phyloP scores from a whole-genome alignment of 2,888 invertebrate species.

The Lasioglossum leucozonium region DNA sequence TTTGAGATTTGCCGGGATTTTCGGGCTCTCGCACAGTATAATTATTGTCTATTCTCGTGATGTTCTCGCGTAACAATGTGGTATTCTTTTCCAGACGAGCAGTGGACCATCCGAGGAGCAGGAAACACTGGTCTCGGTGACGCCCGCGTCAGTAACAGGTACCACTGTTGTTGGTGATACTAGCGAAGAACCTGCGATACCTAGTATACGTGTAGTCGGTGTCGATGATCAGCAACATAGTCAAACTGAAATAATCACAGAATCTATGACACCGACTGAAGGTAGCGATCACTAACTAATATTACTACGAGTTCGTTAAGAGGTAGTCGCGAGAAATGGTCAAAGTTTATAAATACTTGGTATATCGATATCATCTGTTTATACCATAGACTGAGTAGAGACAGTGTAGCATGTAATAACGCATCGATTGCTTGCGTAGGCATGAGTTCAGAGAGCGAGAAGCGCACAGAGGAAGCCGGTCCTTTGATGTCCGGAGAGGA shows the following conservation, averaged over 20 bases:
- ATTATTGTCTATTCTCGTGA: neutral
- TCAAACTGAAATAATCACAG: constrained; percentile 76
- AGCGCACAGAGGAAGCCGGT: constrained; percentile 83
- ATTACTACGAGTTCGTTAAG: constrained; percentile 5
- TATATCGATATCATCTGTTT: neutral
- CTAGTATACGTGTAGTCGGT: constrained; percentile 73
- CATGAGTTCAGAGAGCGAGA: constrained; percentile 88
- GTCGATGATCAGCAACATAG: constrained; percentile 77
- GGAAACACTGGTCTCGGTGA: constrained; percentile 76
- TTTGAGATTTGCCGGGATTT: no score
- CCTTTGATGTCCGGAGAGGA: constrained; percentile 76
- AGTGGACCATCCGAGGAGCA: constrained; percentile 79
- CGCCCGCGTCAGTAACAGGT: constrained; percentile 73
- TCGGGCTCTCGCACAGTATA: neutral
- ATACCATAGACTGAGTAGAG: neutral
- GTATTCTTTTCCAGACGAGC: constrained; percentile 72
- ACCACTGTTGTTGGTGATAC: constrained; percentile 73
- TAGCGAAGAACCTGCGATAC: constrained; percentile 74
- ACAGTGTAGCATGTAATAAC: constrained; percentile 38
- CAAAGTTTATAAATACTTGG: constrained; percentile 14
- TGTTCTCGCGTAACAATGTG: neutral
- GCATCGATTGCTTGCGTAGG: constrained; percentile 78
- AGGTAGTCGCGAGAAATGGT: constrained; percentile 14
- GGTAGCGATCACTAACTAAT: constrained; percentile 64
- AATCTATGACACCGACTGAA: constrained; percentile 78